Evolutionary conservation across 1,140 invertebrate species (phyloP).

Genomic region (Caenorhabditis remanei): DNA sequence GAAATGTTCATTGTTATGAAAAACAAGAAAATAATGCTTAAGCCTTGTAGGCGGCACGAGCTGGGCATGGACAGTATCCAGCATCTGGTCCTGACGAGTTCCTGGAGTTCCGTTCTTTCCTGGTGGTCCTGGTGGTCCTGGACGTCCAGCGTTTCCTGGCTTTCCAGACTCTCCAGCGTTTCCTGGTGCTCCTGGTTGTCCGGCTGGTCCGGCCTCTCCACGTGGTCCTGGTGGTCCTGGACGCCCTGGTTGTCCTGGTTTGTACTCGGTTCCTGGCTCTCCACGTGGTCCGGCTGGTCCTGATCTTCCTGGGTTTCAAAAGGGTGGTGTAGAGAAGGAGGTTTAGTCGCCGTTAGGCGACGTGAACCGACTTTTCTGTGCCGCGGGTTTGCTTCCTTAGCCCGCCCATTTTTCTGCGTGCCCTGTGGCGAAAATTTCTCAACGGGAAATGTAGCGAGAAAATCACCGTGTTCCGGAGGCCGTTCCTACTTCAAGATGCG

Average conservation of each 20-base stretch:
- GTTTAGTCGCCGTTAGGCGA: too few species aligned
- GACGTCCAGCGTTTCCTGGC: constrained; percentile 49
- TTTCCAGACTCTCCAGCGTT: constrained; percentile 49
- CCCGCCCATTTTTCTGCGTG: too few species aligned
- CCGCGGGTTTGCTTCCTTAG: too few species aligned
- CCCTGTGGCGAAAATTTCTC: too few species aligned
- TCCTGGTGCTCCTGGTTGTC: constrained; percentile 53
- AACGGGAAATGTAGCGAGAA: too few species aligned
- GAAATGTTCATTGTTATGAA: neutral
- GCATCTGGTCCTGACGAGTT: constrained; percentile 47
- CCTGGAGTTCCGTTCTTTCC: constrained; percentile 54
- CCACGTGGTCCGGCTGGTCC: constrained; percentile 40
- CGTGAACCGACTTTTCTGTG: too few species aligned
- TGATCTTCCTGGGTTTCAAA: constrained; percentile 48
- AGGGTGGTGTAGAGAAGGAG: too few species aligned
- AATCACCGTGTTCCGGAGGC: too few species aligned
- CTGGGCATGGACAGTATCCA: constrained; percentile 50
- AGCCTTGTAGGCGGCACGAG: constrained; percentile 47
- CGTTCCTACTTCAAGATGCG: too few species aligned
- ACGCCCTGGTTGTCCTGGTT: constrained; percentile 46
- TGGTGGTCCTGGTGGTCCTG: constrained; percentile 51
- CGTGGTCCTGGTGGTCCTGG: constrained; percentile 53
- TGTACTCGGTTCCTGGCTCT: constrained; percentile 53
- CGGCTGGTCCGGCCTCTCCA: constrained; percentile 40
- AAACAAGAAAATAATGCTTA: neutral